Evolutionary conservation across 2,797 vertebrate genomes (phyloP).

Genomic region (Diplodus sargus): DNA sequence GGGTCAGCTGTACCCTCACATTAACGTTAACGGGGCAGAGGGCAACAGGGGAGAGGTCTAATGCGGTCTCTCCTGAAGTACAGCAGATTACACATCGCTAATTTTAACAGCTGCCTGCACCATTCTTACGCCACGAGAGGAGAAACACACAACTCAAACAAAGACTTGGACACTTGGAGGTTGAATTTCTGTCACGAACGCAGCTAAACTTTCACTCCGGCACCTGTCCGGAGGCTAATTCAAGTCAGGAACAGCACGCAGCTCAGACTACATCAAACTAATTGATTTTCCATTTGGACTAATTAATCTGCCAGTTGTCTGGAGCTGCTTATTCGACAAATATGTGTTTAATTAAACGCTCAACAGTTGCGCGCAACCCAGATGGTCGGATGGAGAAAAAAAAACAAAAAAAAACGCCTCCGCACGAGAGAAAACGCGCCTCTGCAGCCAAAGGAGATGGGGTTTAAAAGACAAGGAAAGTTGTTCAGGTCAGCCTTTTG

Average conservation of each 20-base stretch:
- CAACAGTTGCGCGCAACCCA: conserved; percentile 61
- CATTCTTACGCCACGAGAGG: conserved; percentile 5
- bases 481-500: conserved; percentile 4
- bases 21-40: conserved; percentile 45
- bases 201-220: conserved; percentile 21
- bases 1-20: conserved; percentile 64
- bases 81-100: conserved; percentile 65
- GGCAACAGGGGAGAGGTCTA: conserved; percentile 46
- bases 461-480: conserved; percentile 10
- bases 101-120: conserved; percentile 56
- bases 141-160: neutral
- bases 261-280: neutral
- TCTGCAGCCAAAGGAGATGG: neutral
- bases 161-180: neutral
- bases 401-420: conserved; percentile 1
- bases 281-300: conserved; percentile 22
- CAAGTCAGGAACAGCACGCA: neutral
- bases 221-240: neutral
- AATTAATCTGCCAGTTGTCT: conserved; percentile 51
- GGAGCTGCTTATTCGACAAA: conserved; percentile 28
- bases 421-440: neutral
- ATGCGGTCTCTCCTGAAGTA: conserved; percentile 49
- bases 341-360: conserved; percentile 51
- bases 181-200: neutral
- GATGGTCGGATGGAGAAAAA: conserved; percentile 38